Evolutionary conservation across 2,797 vertebrate genomes (phyloP).

Genomic region (Botia almorhae): DNA sequence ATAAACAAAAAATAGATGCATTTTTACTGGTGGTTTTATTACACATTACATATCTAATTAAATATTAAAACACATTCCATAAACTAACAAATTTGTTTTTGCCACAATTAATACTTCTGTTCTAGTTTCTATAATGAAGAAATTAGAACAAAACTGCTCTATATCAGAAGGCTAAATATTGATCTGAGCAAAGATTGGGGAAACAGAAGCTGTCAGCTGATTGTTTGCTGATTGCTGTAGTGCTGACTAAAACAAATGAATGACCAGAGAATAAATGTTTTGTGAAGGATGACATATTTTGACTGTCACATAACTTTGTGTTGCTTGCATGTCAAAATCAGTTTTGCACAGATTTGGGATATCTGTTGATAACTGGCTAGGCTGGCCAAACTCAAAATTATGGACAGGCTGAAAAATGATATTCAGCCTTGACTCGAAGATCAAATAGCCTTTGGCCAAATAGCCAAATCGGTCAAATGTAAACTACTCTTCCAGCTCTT

Average conservation of each 20-base stretch:
- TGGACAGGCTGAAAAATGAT: neutral
- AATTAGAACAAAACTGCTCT: no score
- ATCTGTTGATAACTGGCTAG: conserved; percentile 3
- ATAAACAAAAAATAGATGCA: neutral
- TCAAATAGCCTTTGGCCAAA: neutral
- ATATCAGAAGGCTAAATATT: neutral
- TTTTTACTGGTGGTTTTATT: neutral
- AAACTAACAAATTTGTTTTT: neutral
- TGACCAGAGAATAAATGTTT: neutral
- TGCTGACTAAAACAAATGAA: neutral
- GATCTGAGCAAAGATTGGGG: neutral
- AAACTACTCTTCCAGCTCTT: neutral
- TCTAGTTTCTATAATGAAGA: no score
- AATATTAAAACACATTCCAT: neutral
- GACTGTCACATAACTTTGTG: neutral
- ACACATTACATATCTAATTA: no score
- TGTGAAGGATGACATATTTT: conserved; percentile 5
- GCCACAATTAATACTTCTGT: no score
- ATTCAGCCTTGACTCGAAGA: neutral
- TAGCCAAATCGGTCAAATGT: neutral
- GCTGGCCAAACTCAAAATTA: neutral
- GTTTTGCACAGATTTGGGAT: neutral
- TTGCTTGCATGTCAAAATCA: neutral
- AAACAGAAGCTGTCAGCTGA: neutral
- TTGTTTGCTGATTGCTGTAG: neutral